Evolutionary conservation across 2,888 invertebrate genomes (phyloP), one percentile per base, ranked within the genome.

Genomic region (Mythimna loreyi): DNA sequence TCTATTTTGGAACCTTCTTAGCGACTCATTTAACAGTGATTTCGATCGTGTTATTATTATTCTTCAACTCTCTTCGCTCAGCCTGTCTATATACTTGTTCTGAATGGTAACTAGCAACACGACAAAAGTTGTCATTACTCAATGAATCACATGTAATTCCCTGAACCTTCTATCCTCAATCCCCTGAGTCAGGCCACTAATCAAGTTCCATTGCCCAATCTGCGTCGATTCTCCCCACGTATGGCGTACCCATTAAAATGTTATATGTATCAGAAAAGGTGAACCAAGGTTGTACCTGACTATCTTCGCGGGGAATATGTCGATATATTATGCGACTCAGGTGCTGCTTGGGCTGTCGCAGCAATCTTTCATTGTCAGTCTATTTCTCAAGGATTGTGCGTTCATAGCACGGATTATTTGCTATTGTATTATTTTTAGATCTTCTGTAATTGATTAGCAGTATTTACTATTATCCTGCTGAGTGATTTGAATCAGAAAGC

Each of bases 331-430:
- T 85, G 75, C 85, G 6, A 43, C 68, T 78, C 85, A 84, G 72
- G 85, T 30, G 2, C 33, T n/a, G 6, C 23, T 33, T 66, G 40
- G 60, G 60, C 59, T 72, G 74, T 56, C 47, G 43, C 49, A 72
- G 75, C 62, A 67, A 79, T 85, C 75, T 81, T 78, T 86, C 81
- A 86, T 84, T 85, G 85, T 85, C 79, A 81, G 62, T n/a, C 53
- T 68, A 56, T 69, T 67, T 77, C 55, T 72, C 85, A 85, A 86
- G 85, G 85, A 72, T 80, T 23, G 40, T 61, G 61, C 53, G 66
- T 64, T 72, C 61, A 30, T 67, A 67, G 63, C 45, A 76, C 63
- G 60, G 55, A 45, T 81, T 67, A 85, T 83, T 60, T 72, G 63
- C 85, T 72, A 82, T 83, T 85, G 85, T 83, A 36, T 61, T 80